Evolutionary conservation across 2,888 invertebrate genomes (phyloP).

Genomic region (Tetragonula carbonaria): DNA sequence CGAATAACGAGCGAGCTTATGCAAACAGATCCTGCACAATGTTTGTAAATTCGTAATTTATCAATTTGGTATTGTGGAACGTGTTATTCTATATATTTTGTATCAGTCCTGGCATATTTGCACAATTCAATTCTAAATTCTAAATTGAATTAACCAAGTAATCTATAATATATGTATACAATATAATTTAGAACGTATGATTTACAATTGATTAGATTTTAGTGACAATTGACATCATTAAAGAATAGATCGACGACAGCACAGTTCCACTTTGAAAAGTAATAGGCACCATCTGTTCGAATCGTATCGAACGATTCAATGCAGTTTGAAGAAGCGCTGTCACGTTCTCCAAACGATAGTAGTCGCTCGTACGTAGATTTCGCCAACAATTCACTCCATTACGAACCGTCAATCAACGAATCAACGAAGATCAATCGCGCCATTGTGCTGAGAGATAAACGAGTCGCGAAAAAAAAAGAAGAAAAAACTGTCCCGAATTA

Average conservation of each 20-base stretch:
- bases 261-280: too few species aligned
- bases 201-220: not conserved
- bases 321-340: not conserved
- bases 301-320: not conserved
- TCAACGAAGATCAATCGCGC: not conserved
- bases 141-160: too few species aligned
- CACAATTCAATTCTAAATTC: too few species aligned
- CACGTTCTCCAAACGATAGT: too few species aligned
- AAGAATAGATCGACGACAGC: not conserved
- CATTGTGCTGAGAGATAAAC: not conserved
- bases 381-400: not conserved
- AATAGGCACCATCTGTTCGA: too few species aligned
- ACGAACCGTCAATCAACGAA: not conserved
- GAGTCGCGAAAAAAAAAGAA: not conserved
- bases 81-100: too few species aligned
- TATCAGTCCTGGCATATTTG: too few species aligned
- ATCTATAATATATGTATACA: too few species aligned
- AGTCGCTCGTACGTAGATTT: not conserved
- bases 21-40: not conserved
- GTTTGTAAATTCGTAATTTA: not conserved
- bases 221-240: not conserved
- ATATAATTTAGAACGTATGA: too few species aligned
- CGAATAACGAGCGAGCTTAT: not conserved
- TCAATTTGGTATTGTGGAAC: too few species aligned
- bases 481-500: not conserved